These are phyloP conservation scores for Bombus picipes DNA, from an alignment of 1,140 invertebrate genomes.

Conservation along the genomic window DNA sequence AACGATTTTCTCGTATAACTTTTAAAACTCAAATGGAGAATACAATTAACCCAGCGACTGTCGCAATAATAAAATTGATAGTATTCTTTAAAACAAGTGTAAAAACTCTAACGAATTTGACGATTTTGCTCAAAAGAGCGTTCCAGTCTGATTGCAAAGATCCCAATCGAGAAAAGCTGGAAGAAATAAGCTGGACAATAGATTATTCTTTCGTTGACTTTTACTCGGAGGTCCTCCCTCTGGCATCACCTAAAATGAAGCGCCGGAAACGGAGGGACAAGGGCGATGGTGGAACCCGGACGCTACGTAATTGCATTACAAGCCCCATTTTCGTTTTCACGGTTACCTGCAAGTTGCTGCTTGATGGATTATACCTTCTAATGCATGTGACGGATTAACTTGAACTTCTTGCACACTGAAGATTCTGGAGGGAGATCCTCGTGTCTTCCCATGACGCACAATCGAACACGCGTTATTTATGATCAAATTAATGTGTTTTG, in stretches of 20 bases:
- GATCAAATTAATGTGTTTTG: constrained; percentile 20
- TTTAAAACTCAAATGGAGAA: too few relatives aligned
- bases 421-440: constrained; percentile 44
- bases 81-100: neutral
- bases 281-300: constrained; percentile 49
- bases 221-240: constrained; percentile 1
- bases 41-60: too few relatives aligned
- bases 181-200: neutral
- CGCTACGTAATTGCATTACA: constrained; percentile 69
- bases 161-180: neutral
- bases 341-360: constrained; percentile 59
- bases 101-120: neutral
- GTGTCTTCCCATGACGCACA: neutral
- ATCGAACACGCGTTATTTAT: constrained; percentile 31
- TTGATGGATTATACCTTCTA: constrained; percentile 81
- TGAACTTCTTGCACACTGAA: constrained; percentile 62
- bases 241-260: constrained; percentile 13
- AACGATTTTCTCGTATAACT: too few relatives aligned
- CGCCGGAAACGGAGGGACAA: constrained; percentile 43
- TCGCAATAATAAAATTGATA: too few relatives aligned
- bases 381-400: constrained; percentile 80
- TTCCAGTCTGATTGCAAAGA: neutral
- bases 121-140: neutral
- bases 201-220: constrained; percentile 22
- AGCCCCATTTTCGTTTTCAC: constrained; percentile 69